Percentiles rank a stretch among this genome's conserved stretches.
Evolutionary conservation across 2,888 invertebrate species (phyloP).

Genomic region (Taenaris catops): DNA sequence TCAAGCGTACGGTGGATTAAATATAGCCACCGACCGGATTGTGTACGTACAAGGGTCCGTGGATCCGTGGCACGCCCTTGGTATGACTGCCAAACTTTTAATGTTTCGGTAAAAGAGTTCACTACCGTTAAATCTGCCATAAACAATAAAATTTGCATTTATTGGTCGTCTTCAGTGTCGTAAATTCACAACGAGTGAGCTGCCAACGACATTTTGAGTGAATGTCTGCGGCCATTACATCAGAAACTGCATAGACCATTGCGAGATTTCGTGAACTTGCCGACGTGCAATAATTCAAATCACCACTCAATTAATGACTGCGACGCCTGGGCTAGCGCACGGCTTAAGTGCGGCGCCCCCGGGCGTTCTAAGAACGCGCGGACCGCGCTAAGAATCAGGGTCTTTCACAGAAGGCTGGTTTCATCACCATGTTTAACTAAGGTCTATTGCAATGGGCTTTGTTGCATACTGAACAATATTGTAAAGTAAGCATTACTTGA

Average conservation of each 20-base stretch:
- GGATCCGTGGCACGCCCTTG: constrained; percentile 93
- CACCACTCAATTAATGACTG: constrained; percentile 65
- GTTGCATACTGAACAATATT: too few relatives aligned
- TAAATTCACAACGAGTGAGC: constrained; percentile 67
- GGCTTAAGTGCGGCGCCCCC: too few relatives aligned
- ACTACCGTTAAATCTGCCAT: constrained; percentile 72
- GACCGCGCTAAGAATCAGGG: too few relatives aligned
- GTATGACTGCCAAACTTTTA: constrained; percentile 84
- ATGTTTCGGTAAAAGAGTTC: constrained; percentile 70
- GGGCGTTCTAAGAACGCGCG: too few relatives aligned
- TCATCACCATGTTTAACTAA: too few relatives aligned
- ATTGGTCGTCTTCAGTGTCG: constrained; percentile 70
- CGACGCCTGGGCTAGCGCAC: constrained; percentile 42
- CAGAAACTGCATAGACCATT: constrained; percentile 41
- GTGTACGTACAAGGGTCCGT: constrained; percentile 93
- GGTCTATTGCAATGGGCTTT: too few relatives aligned
- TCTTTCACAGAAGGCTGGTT: too few relatives aligned
- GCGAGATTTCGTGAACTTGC: constrained; percentile 54
- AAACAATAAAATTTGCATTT: constrained; percentile 80
- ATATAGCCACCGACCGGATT: constrained; percentile 85
- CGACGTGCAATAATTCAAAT: constrained; percentile 68
- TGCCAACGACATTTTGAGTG: constrained; percentile 73
- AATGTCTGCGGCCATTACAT: constrained; percentile 60
- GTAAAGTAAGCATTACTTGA: too few relatives aligned
- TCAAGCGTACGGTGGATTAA: constrained; percentile 87